A percentile compares a stretch with the other conserved stretches of the same genome.
These are phyloP conservation scores for Cyphomyrus plagiostoma DNA, from an alignment of 2,113 vertebrate genomes.

Conservation along the genomic window DNA sequence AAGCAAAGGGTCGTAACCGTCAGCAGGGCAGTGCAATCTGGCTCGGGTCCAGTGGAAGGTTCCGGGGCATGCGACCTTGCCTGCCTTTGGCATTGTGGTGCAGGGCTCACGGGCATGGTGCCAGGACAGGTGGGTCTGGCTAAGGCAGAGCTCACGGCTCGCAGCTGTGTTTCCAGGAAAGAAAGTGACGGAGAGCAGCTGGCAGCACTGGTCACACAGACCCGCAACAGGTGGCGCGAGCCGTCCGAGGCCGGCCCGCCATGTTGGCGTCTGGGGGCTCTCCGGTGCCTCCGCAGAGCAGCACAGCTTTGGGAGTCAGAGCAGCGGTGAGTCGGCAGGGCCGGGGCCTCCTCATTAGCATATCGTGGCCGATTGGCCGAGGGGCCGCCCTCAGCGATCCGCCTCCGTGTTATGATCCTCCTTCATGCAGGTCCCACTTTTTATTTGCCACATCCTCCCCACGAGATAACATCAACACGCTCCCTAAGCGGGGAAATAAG, in stretches of 20 bases:
- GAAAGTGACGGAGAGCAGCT: slow-evolving; percentile 8
- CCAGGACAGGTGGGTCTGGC: background rate
- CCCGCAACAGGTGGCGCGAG: background rate
- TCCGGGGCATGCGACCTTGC: slow-evolving; percentile 6
- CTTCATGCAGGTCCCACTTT: background rate
- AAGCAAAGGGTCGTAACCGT: background rate
- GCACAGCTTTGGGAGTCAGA: background rate
- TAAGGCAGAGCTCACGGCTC: background rate
- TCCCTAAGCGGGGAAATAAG: slow-evolving; percentile 29
- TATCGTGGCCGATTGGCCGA: background rate
- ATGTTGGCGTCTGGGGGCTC: background rate
- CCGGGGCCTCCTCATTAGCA: background rate
- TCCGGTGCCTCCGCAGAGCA: background rate
- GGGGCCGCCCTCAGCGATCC: background rate
- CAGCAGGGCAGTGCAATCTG: background rate
- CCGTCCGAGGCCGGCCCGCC: background rate
- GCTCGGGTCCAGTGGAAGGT: background rate
- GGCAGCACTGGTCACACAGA: background rate
- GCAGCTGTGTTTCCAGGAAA: background rate
- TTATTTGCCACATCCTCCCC: background rate
- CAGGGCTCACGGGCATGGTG: background rate
- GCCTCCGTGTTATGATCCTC: background rate
- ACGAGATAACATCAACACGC: background rate
- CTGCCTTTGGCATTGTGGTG: background rate
- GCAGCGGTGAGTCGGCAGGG: background rate